phyloP scores from a whole-genome alignment of 1,140 invertebrate genomes.

The Trachymyrmex septentrionalis region DNA sequence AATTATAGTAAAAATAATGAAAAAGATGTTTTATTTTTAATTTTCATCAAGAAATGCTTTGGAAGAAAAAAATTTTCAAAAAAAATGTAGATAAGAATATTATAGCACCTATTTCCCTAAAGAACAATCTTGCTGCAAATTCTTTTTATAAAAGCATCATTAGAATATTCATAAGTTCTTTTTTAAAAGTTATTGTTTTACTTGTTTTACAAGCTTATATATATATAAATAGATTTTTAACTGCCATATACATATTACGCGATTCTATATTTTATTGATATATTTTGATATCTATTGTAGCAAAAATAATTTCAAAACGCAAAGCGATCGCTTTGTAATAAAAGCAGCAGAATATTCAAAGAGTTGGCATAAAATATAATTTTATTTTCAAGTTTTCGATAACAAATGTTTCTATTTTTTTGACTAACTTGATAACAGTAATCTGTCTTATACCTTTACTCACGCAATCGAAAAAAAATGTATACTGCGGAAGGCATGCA shows the following conservation, averaged over 20 bases:
- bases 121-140: neutral
- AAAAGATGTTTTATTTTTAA: constrained; percentile 20
- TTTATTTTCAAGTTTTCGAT: constrained; percentile 5
- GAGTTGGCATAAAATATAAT: neutral
- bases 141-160: neutral
- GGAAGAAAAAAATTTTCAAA: neutral
- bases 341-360: neutral
- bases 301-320: constrained; percentile 13
- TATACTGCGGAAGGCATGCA: constrained; percentile 49
- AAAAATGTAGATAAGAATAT: constrained; percentile 30
- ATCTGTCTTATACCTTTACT: neutral
- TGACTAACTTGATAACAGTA: neutral
- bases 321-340: neutral
- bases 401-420: constrained; percentile 9
- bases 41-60: neutral
- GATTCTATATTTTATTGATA: neutral
- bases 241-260: neutral
- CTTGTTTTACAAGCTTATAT: neutral
- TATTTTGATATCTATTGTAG: neutral
- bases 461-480: neutral
- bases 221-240: neutral
- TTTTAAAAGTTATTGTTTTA: neutral
- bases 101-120: neutral
- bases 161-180: neutral
- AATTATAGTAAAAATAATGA: constrained; percentile 33